Evolutionary conservation across 2,113 vertebrate genomes (phyloP).

Genomic region (Beaufortia kweichowensis): DNA sequence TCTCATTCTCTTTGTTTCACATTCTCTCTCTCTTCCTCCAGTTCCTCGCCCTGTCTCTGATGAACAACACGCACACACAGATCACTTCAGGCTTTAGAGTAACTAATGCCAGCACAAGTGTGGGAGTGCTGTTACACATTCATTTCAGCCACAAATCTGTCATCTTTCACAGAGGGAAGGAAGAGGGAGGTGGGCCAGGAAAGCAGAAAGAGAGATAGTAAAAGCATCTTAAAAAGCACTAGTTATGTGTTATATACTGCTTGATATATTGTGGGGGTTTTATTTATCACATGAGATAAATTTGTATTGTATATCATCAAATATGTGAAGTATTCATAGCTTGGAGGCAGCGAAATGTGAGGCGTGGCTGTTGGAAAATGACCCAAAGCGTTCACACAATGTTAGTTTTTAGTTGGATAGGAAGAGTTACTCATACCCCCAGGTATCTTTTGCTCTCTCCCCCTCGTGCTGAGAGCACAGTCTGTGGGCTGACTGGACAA

Average conservation of each 20-base stretch:
- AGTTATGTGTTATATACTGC: neutral
- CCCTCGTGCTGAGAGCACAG: conserved; percentile 11
- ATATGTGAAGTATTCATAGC: no score
- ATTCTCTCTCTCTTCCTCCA: neutral
- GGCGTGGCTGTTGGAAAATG: neutral
- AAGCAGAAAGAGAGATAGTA: neutral
- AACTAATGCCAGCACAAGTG: conserved; percentile 31
- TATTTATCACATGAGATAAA: neutral
- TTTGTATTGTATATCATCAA: no score
- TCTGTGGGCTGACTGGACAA: conserved; percentile 38
- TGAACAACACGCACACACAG: conserved; percentile 21
- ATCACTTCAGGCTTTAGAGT: conserved; percentile 24
- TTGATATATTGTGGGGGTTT: neutral
- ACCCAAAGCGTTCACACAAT: neutral
- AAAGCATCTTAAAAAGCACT: neutral
- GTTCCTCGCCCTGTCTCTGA: conserved; percentile 14
- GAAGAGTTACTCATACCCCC: neutral
- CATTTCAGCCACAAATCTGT: conserved; percentile 43
- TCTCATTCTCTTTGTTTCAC: neutral
- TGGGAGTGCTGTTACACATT: conserved; percentile 39
- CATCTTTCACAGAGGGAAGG: conserved; percentile 1
- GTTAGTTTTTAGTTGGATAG: neutral
- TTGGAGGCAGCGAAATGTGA: no score
- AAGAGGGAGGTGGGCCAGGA: neutral
- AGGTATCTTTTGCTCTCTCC: conserved; percentile 18